Evolutionary conservation across 2,113 vertebrate genomes (phyloP).

Genomic region (Oncorhynchus tshawytscha): DNA sequence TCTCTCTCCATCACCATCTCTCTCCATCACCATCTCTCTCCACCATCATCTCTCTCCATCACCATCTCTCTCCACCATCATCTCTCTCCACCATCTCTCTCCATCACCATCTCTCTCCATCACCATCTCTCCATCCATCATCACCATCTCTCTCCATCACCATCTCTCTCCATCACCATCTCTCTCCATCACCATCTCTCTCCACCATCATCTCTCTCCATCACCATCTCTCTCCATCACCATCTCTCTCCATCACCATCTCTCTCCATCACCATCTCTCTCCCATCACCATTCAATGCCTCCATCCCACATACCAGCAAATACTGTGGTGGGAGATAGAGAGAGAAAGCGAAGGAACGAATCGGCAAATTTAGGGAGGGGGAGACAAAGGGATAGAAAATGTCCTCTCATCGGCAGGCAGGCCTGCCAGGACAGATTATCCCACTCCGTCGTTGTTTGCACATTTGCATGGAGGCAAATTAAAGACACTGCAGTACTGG

Average conservation of each 20-base stretch:
- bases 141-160: too few species aligned
- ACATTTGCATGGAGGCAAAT: slow-evolving; percentile 1
- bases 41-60: too few species aligned
- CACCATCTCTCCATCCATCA: too few species aligned
- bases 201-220: too few species aligned
- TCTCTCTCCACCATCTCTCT: too few species aligned
- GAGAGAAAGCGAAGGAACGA: background rate
- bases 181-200: background rate
- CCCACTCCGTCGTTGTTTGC: background rate
- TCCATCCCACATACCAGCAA: background rate
- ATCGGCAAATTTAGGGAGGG: background rate
- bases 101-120: too few species aligned
- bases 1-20: too few species aligned
- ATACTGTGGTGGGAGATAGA: background rate
- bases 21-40: too few species aligned
- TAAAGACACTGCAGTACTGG: too few species aligned
- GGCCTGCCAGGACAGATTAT: slow-evolving; percentile 14
- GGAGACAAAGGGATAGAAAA: background rate
- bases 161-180: too few species aligned
- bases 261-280: background rate
- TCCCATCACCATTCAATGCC: background rate
- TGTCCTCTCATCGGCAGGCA: background rate
- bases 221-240: too few species aligned
- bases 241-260: background rate
- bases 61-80: too few species aligned